Evolutionary conservation across 2,113 vertebrate genomes (phyloP).

Genomic region (Apteryx mantelli): DNA sequence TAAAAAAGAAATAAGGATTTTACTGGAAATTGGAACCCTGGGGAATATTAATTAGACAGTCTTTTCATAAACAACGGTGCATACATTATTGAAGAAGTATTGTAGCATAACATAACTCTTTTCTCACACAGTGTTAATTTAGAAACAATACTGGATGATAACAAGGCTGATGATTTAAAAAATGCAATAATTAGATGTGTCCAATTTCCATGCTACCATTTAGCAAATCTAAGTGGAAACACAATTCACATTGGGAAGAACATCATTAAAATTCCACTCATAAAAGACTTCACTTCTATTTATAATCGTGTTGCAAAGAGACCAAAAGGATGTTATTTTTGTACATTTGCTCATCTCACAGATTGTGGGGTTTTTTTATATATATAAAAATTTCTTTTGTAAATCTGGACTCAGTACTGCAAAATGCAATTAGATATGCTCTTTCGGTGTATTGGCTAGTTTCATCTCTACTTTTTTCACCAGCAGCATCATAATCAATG

Average conservation of each 20-base stretch:
- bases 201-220: neutral
- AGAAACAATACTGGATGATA: conserved; percentile 5
- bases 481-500: neutral
- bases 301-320: neutral
- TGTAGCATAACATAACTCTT: neutral
- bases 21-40: neutral
- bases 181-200: neutral
- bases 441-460: neutral
- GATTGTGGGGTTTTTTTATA: neutral
- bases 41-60: conserved; percentile 2
- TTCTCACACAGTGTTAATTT: neutral
- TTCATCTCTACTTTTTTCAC: neutral
- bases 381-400: neutral
- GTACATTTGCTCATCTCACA: neutral
- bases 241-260: neutral
- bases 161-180: neutral
- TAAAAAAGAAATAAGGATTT: neutral
- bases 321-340: neutral
- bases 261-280: conserved; percentile 22
- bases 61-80: neutral
- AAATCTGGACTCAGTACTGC: neutral
- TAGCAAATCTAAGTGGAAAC: neutral
- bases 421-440: neutral
- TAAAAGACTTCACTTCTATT: neutral
- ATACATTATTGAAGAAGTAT: neutral